phyloP scores from a whole-genome alignment of 2,888 invertebrate genomes.

The Cephus pygmeus region DNA sequence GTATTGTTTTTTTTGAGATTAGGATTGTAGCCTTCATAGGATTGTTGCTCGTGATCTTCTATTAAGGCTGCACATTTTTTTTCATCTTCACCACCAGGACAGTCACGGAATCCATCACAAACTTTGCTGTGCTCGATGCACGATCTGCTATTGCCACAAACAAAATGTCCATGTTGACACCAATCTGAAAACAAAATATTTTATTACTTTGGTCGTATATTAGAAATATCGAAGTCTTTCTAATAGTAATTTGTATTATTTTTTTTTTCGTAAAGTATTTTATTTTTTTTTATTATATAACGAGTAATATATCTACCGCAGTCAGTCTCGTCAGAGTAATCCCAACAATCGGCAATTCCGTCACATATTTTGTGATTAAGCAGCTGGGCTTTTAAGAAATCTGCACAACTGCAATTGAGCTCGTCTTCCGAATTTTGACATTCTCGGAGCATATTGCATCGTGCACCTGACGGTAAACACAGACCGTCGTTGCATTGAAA shows the following conservation, averaged over 20 bases:
- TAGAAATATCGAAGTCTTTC: conserved; percentile 8
- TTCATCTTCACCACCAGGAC: conserved; percentile 81
- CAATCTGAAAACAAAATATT: conserved; percentile 70
- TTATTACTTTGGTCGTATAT: neutral
- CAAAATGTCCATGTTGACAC: conserved; percentile 78
- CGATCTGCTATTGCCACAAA: conserved; percentile 78
- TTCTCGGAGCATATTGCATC: conserved; percentile 79
- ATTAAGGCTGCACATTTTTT: conserved; percentile 72
- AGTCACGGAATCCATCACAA: conserved; percentile 79
- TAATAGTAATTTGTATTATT: conserved; percentile 7
- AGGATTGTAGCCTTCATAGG: neutral
- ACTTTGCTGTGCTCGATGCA: conserved; percentile 76
- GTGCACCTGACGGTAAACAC: conserved; percentile 74
- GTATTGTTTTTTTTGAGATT: neutral
- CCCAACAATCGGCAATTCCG: conserved; percentile 83
- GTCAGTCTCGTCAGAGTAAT: conserved; percentile 80
- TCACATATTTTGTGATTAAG: conserved; percentile 82
- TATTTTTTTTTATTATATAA: conserved; percentile 1
- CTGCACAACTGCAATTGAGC: conserved; percentile 79
- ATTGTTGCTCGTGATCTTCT: conserved; percentile 43
- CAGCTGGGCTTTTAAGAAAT: conserved; percentile 77
- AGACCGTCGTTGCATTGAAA: conserved; percentile 74
- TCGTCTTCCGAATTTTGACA: conserved; percentile 80
- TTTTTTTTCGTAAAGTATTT: neutral
- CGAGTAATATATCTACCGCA: conserved; percentile 71